Evolutionary conservation across 2,113 vertebrate species (phyloP), one percentile per base, ranked within the genome.

Genomic region (Tachycineta bicolor): DNA sequence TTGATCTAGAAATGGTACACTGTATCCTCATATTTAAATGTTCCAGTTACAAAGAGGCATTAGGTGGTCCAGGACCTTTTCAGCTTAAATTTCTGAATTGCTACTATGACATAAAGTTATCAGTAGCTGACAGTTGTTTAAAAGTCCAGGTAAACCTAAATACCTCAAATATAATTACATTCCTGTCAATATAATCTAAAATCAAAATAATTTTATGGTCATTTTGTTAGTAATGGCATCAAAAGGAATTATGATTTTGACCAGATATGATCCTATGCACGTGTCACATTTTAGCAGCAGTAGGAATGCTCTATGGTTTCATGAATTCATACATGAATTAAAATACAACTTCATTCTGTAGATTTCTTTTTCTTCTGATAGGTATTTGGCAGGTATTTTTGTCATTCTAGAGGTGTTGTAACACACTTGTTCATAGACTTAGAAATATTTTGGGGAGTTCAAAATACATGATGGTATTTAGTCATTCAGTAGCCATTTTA

Each of bases 241-340:
- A 11, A 37, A 59, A 10, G 14, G 10, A 85, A 71, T 63, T 58
- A 63, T 63, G 22, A 16, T 23, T 74, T 70, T 28, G 19, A 77
- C 44, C 19, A 78, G 18, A 29, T 77, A 43, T 3, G 4, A 37
- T 41, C 19, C 28, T n/a, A 21, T 50, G 26, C 12, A 29, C 0
- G 0, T 41, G 13, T 49, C 46, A 53, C 0, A 0, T 18, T 68
- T 7, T 7, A 44, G 29, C 33, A 71, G 33, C 11, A 64, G 12
- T 21, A 46, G 47, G 13, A 89, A 56, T 2, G 2, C 67, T 33
- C 5, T 55, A 14, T 39, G 6, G 33, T 55, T 85, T 85, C 10
- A 44, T 33, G 60, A 63, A 60, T 26, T 58, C 5, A 47, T 64
- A 5, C 10, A 46, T 39, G 11, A 68, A 87, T 56, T 52, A 52